A percentile compares a stretch with the other conserved stretches of the same genome.
phyloP scores from a whole-genome alignment of 2,888 invertebrate genomes.

The Auanema freiburgensis region DNA sequence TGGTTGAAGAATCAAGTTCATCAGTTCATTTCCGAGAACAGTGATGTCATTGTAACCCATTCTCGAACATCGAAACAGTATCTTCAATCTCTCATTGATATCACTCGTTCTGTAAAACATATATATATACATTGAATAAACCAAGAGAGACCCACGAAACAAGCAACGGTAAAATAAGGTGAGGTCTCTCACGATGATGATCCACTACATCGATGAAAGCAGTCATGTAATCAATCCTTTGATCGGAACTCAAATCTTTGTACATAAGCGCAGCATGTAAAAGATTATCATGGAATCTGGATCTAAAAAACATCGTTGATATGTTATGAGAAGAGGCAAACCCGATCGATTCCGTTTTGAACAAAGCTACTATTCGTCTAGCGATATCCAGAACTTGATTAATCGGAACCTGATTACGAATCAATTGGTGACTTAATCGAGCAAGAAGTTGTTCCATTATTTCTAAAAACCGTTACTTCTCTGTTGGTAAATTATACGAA shows the following conservation, averaged over 20 bases:
- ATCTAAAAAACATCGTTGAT: conserved; percentile 13
- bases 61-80: conserved; percentile 31
- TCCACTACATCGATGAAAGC: conserved; percentile 47
- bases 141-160: conserved; percentile 20
- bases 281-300: conserved; percentile 45
- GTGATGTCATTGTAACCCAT: conserved; percentile 44
- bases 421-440: conserved; percentile 33
- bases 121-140: neutral
- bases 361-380: conserved; percentile 35
- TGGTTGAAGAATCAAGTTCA: conserved; percentile 33
- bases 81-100: conserved; percentile 30
- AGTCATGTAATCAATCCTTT: conserved; percentile 38
- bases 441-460: conserved; percentile 33
- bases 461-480: conserved; percentile 16
- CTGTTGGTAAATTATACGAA: conserved; percentile 17
- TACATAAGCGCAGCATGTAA: conserved; percentile 34
- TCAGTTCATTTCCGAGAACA: conserved; percentile 25
- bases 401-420: conserved; percentile 27
- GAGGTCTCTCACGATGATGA: conserved; percentile 36
- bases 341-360: conserved; percentile 18
- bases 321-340: neutral
- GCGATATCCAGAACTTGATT: conserved; percentile 40
- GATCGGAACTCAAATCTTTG: conserved; percentile 34
- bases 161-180: conserved; percentile 45
- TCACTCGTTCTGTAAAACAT: conserved; percentile 24